Conservation (phyloP, 2,113 vertebrate species). For the Protomyctophum bolini region DNA sequence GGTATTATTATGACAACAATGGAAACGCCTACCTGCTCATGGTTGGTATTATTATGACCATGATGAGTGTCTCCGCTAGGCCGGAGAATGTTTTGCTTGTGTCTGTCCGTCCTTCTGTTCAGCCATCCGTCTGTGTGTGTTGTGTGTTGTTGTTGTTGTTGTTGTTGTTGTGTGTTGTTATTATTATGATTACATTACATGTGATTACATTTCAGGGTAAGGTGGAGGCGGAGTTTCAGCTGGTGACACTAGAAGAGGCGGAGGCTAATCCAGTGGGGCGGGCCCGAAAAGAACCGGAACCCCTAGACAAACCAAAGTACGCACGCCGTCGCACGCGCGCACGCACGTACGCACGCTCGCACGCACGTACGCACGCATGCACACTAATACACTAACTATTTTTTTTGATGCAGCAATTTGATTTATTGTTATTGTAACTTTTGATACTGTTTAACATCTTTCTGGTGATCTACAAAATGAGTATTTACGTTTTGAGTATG, state of each 20-base stretch:
- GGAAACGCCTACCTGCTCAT: conserved; percentile 85
- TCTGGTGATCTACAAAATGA: too few species aligned
- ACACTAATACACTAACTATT: too few species aligned
- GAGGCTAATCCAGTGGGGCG: conserved; percentile 88
- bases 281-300: conserved; percentile 89
- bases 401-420: too few species aligned
- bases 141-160: conserved; percentile 8
- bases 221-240: conserved; percentile 91
- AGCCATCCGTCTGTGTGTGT: neutral
- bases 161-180: neutral
- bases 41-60: conserved; percentile 62
- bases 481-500: too few species aligned
- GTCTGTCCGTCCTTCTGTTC: neutral
- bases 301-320: conserved; percentile 93
- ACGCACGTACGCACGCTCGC: neutral
- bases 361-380: too few species aligned
- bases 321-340: conserved; percentile 8
- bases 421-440: too few species aligned
- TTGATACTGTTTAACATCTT: too few species aligned
- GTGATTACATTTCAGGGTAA: conserved; percentile 83
- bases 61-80: neutral
- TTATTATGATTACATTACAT: neutral
- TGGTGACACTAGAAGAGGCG: conserved; percentile 87
- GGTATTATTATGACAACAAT: conserved; percentile 72
- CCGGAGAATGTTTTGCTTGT: neutral